Evolutionary conservation across 2,797 vertebrate species (phyloP).

Genomic region (Centropyge bicolor): DNA sequence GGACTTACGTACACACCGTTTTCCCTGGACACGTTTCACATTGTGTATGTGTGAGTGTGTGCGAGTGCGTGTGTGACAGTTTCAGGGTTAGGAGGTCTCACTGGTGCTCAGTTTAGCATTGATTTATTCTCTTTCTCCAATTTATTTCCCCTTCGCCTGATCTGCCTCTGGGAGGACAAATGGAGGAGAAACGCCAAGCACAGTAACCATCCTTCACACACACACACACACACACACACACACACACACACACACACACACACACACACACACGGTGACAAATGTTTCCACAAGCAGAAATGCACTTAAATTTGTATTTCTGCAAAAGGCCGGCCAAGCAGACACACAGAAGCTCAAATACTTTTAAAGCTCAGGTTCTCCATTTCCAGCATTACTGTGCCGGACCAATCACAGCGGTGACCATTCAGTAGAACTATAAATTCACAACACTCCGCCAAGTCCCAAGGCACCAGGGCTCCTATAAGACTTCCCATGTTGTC

Average conservation of each 20-base stretch:
- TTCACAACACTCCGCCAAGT: conserved; percentile 61
- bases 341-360: conserved; percentile 20
- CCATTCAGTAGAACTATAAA: conserved; percentile 72
- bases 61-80: conserved; percentile 62
- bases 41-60: conserved; percentile 38
- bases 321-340: conserved; percentile 11
- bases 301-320: conserved; percentile 58
- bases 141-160: conserved; percentile 82
- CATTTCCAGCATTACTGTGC: conserved; percentile 34
- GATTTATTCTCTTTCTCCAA: conserved; percentile 86
- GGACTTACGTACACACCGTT: conserved; percentile 27
- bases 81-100: conserved; percentile 80
- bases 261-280: conserved; percentile 44
- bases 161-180: conserved; percentile 84
- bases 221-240: conserved; percentile 16
- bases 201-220: conserved; percentile 60
- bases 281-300: conserved; percentile 53
- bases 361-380: conserved; percentile 35
- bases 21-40: conserved; percentile 46
- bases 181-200: conserved; percentile 81
- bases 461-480: conserved; percentile 72
- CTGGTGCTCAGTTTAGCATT: conserved; percentile 84
- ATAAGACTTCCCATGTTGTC: conserved; percentile 78
- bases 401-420: conserved; percentile 62
- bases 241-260: conserved; percentile 36